phyloP scores from a whole-genome alignment of 1,140 invertebrate species.

The Helicoverpa armigera region DNA sequence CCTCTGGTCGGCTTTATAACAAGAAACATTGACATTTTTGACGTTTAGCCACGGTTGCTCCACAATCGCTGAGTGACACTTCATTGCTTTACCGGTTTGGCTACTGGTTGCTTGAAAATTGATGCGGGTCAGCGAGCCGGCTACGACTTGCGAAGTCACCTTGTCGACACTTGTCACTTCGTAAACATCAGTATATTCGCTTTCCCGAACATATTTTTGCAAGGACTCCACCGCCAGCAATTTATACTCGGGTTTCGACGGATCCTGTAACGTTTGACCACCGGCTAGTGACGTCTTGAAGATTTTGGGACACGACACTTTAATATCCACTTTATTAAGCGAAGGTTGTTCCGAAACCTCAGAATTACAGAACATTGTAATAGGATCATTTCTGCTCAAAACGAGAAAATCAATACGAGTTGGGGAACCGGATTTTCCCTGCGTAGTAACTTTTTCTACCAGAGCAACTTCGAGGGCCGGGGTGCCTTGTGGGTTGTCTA shows the following conservation, averaged over 20 bases:
- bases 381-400: neutral
- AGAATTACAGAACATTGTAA: neutral
- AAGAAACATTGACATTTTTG: too few relatives aligned
- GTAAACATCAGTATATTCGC: slow-evolving; percentile 24
- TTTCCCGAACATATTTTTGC: slow-evolving; percentile 52
- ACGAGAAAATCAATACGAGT: neutral
- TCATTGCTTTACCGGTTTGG: neutral
- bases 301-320: neutral
- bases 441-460: neutral
- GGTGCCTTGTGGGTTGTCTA: neutral
- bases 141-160: slow-evolving; percentile 55
- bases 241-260: slow-evolving; percentile 52
- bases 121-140: slow-evolving; percentile 51
- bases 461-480: neutral
- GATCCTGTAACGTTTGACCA: neutral
- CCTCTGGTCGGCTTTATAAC: too few relatives aligned
- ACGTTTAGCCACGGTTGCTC: too few relatives aligned
- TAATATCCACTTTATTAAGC: neutral
- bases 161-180: slow-evolving; percentile 50
- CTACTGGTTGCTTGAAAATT: slow-evolving; percentile 48
- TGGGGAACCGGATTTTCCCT: neutral
- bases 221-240: slow-evolving; percentile 58
- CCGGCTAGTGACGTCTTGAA: neutral
- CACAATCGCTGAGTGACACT: neutral
- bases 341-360: neutral